Evolutionary conservation across 2,113 vertebrate species (phyloP).

Genomic region (Beaufortia kweichowensis): DNA sequence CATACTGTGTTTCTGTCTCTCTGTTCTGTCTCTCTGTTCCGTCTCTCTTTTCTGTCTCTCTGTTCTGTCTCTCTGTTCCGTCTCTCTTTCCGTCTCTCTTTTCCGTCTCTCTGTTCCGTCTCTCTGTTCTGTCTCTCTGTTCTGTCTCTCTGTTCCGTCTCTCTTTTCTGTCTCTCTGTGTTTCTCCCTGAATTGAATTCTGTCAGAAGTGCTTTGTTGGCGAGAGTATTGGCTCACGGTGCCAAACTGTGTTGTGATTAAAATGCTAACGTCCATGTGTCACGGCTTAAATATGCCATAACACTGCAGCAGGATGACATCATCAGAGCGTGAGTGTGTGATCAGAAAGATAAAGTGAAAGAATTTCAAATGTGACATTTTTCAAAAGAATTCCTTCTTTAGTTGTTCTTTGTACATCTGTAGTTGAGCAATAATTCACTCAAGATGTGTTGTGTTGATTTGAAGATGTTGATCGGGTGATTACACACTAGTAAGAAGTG

Average conservation of each 20-base stretch:
- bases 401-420: constrained; percentile 42
- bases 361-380: constrained; percentile 43
- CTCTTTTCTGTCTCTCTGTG: background rate
- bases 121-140: background rate
- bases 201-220: constrained; percentile 63
- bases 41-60: background rate
- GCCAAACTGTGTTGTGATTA: constrained; percentile 67
- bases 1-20: constrained; percentile 14
- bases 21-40: background rate
- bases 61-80: background rate
- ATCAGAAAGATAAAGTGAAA: too few relatives aligned
- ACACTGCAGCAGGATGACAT: constrained; percentile 33
- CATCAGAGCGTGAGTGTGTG: constrained; percentile 27
- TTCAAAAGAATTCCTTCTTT: too few relatives aligned
- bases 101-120: constrained; percentile 12
- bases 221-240: constrained; percentile 52
- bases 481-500: too few relatives aligned
- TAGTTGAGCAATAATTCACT: constrained; percentile 45
- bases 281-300: constrained; percentile 35
- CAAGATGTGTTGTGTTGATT: background rate
- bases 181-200: constrained; percentile 59
- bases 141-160: background rate
- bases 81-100: constrained; percentile 17
- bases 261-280: constrained; percentile 63
- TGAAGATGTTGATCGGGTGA: too few relatives aligned